A percentile compares a stretch with the other conserved stretches of the same genome.
Evolutionary conservation across 2,113 vertebrate genomes (phyloP).

Genomic region (Polypterus senegalus): DNA sequence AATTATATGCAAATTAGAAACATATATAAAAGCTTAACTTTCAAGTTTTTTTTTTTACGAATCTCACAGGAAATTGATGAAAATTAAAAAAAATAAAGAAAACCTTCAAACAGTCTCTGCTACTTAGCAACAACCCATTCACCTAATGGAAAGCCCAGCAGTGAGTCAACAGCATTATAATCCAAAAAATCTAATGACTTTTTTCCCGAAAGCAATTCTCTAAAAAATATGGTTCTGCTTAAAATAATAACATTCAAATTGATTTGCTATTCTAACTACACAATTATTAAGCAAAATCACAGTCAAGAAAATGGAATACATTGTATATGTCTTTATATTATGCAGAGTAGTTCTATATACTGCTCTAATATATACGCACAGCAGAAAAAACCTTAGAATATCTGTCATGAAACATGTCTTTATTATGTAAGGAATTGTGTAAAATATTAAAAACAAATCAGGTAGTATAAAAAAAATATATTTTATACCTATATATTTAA

Average conservation of each 20-base stretch:
- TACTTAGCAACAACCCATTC: conserved; percentile 21
- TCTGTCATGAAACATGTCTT: no score
- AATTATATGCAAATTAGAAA: no score
- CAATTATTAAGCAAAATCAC: conserved; percentile 17
- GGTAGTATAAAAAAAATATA: no score
- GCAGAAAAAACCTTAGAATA: no score
- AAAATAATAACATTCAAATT: conserved; percentile 22
- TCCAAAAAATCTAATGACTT: conserved; percentile 19
- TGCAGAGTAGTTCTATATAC: no score
- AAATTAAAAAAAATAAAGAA: conserved; percentile 15
- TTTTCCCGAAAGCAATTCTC: conserved; percentile 17
- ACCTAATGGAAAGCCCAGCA: conserved; percentile 21
- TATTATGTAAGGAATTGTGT: no score
- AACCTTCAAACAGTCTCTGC: conserved; percentile 16
- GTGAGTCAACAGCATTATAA: conserved; percentile 17
- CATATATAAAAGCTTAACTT: no score
- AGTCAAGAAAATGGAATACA: conserved; percentile 8
- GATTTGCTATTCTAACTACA: conserved; percentile 15
- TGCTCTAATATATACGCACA: no score
- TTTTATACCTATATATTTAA: no score
- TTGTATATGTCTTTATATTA: background rate
- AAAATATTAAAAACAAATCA: no score
- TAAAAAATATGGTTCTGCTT: conserved; percentile 17
- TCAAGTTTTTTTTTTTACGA: no score
- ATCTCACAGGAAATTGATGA: background rate